Conservation (phyloP, 2,888 invertebrate genomes). For the Graphium colonna region DNA sequence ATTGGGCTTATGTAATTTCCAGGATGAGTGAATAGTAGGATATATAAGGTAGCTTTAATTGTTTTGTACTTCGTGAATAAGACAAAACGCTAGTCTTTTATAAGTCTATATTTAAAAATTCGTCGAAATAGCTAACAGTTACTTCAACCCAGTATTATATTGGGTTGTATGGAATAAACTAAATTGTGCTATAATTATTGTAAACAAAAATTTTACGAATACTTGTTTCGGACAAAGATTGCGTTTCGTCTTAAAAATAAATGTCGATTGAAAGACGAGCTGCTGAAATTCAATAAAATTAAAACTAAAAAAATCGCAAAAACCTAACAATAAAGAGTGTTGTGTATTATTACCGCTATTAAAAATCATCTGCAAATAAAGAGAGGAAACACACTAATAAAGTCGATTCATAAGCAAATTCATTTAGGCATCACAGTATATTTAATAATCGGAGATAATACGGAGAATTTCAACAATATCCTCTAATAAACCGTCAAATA, state of each 20-base stretch:
- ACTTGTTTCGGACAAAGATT: slow-evolving; percentile 24
- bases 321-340: slow-evolving; percentile 45
- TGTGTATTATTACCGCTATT: slow-evolving; percentile 17
- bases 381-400: slow-evolving; percentile 9
- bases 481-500: slow-evolving; percentile 38
- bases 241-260: slow-evolving; percentile 28
- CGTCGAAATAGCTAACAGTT: not conserved
- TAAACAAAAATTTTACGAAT: slow-evolving; percentile 8
- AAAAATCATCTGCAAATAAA: slow-evolving; percentile 4
- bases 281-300: slow-evolving; percentile 63
- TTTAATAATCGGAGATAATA: slow-evolving; percentile 32
- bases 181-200: not conserved
- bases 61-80: slow-evolving; percentile 77
- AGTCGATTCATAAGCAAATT: slow-evolving; percentile 41
- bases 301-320: slow-evolving; percentile 55
- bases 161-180: slow-evolving; percentile 5
- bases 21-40: slow-evolving; percentile 52
- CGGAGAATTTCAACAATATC: slow-evolving; percentile 33
- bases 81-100: slow-evolving; percentile 37
- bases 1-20: slow-evolving; percentile 53
- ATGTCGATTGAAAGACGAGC: slow-evolving; percentile 51
- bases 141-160: not conserved
- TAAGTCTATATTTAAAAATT: slow-evolving; percentile 15
- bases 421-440: slow-evolving; percentile 39
- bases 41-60: slow-evolving; percentile 56